These are phyloP conservation scores for Lithosia quadra DNA, from an alignment of 2,888 invertebrate species.

Conservation along the genomic window DNA sequence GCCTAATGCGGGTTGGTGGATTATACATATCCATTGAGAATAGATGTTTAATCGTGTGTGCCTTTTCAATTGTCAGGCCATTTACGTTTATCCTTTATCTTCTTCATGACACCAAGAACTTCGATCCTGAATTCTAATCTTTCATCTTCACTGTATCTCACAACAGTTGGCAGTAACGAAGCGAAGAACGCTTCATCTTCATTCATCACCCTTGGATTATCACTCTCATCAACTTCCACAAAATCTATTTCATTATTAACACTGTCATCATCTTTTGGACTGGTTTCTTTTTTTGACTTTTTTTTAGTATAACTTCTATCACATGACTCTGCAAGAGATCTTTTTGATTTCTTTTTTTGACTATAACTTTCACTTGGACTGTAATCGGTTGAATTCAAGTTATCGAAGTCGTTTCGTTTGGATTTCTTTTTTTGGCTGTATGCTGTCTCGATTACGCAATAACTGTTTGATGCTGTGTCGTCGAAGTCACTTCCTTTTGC, in stretches of 20 bases:
- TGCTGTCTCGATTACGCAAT: constrained; percentile 22
- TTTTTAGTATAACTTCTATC: constrained; percentile 31
- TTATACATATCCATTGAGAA: too few species aligned
- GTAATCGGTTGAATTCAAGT: constrained; percentile 22
- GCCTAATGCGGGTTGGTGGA: too few species aligned
- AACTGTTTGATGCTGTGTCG: constrained; percentile 23
- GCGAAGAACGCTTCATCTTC: constrained; percentile 84
- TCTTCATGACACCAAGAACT: constrained; percentile 76
- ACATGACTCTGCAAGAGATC: constrained; percentile 13
- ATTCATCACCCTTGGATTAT: constrained; percentile 78
- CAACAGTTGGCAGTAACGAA: constrained; percentile 76
- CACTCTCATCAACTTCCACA: constrained; percentile 62
- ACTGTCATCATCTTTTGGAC: constrained; percentile 24
- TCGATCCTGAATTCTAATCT: constrained; percentile 78
- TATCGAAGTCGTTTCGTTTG: constrained; percentile 46
- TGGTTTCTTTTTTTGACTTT: constrained; percentile 30
- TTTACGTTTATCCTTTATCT: constrained; percentile 69
- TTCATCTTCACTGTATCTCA: constrained; percentile 78
- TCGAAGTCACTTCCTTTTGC: constrained; percentile 28
- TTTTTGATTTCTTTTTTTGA: constrained; percentile 54
- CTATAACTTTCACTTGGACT: constrained; percentile 27
- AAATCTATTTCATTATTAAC: constrained; percentile 57
- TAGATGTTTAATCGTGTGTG: background rate
- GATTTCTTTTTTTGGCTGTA: constrained; percentile 50
- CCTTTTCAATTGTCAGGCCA: constrained; percentile 50